These are phyloP conservation scores for Enteromius afrohamiltoni DNA, from an alignment of 2,797 vertebrate species.

Conservation along the genomic window DNA sequence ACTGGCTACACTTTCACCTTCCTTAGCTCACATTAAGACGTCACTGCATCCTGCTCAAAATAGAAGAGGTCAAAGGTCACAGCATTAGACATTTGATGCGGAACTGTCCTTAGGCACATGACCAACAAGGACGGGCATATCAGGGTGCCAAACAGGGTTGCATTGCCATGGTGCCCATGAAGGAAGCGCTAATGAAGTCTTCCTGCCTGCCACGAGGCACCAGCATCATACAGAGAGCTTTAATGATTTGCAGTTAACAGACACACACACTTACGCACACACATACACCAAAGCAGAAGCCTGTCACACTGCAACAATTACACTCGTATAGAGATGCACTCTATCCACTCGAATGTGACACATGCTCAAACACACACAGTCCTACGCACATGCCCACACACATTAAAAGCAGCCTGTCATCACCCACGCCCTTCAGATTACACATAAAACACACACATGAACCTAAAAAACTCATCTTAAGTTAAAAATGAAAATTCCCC, in stretches of 20 bases:
- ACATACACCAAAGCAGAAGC: constrained; percentile 10
- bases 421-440: not conserved
- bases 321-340: constrained; percentile 19
- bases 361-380: constrained; percentile 32
- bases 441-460: not conserved
- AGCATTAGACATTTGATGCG: constrained; percentile 12
- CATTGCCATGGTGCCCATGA: constrained; percentile 67
- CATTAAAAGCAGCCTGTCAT: constrained; percentile 18
- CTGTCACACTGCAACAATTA: constrained; percentile 33
- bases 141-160: not conserved
- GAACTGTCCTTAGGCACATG: not conserved
- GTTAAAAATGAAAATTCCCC: not conserved
- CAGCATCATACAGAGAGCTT: constrained; percentile 60
- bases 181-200: constrained; percentile 70
- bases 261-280: constrained; percentile 14
- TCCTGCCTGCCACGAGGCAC: constrained; percentile 66
- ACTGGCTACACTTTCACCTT: constrained; percentile 3
- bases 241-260: constrained; percentile 29
- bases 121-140: not conserved
- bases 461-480: not conserved
- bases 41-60: not conserved
- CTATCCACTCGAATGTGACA: constrained; percentile 32
- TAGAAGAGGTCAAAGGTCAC: constrained; percentile 9
- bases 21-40: constrained; percentile 23
- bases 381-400: constrained; percentile 35